Evolutionary conservation across 2,113 vertebrate species (phyloP).

Genomic region (Mus spicilegus): DNA sequence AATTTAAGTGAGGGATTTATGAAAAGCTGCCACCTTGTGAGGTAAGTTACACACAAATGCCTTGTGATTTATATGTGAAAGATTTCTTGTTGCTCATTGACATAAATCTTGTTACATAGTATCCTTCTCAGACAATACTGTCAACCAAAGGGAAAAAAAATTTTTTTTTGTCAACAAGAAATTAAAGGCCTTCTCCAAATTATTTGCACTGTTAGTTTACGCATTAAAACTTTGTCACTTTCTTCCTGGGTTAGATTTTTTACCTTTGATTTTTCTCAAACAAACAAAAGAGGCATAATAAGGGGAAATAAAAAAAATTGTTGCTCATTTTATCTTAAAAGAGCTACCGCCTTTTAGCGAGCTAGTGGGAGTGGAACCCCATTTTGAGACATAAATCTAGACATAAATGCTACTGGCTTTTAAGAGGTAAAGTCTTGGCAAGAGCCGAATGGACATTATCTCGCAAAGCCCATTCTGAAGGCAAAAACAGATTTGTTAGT

Average conservation of each 20-base stretch:
- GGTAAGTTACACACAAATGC: slow-evolving; percentile 50
- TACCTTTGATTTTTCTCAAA: not conserved
- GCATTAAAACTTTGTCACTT: not conserved
- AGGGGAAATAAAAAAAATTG: not conserved
- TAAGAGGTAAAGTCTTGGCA: slow-evolving; percentile 69
- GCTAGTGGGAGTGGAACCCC: slow-evolving; percentile 8
- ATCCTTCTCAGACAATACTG: not conserved
- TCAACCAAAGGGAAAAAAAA: not conserved
- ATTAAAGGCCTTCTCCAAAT: not conserved
- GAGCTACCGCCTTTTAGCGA: slow-evolving; percentile 13
- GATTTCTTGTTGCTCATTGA: slow-evolving; percentile 12
- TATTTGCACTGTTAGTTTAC: not conserved
- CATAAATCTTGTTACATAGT: not conserved
- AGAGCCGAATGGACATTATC: slow-evolving; percentile 60
- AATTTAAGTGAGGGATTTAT: slow-evolving; percentile 67
- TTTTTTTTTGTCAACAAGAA: not conserved
- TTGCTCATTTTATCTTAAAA: slow-evolving; percentile 36
- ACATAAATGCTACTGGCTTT: slow-evolving; percentile 60
- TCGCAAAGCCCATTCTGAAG: slow-evolving; percentile 74
- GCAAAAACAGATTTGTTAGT: slow-evolving; percentile 79
- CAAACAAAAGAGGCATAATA: not conserved
- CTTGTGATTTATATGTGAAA: slow-evolving; percentile 55
- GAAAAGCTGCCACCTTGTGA: slow-evolving; percentile 56
- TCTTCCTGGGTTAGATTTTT: not conserved
- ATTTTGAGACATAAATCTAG: slow-evolving; percentile 18